Conservation (phyloP, 2,888 invertebrate species). For the Drosophila meridiana region DNA sequence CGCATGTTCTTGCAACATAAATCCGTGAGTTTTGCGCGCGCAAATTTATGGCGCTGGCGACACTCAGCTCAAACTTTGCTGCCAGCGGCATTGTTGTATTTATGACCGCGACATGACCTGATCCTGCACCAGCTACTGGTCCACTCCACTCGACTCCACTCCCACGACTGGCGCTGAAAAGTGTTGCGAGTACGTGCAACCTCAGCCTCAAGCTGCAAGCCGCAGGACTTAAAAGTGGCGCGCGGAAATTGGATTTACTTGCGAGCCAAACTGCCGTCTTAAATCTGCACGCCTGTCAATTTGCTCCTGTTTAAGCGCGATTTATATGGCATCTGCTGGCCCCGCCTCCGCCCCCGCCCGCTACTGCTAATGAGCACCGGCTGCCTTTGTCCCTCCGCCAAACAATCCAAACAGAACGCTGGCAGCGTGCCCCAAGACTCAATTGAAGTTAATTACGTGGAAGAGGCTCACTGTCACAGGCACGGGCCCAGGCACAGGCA, state of each 20-base stretch:
- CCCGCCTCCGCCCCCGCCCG: not conserved
- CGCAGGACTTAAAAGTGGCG: constrained; percentile 60
- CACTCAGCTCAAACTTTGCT: constrained; percentile 71
- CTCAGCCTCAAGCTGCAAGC: constrained; percentile 54
- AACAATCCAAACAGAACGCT: constrained; percentile 56
- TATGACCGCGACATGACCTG: constrained; percentile 84
- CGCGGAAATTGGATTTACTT: constrained; percentile 77
- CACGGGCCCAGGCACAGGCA: constrained; percentile 31
- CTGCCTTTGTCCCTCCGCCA: constrained; percentile 33
- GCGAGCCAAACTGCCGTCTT: constrained; percentile 54
- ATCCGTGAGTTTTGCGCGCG: constrained; percentile 78
- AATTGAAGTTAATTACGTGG: constrained; percentile 78
- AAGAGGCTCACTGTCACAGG: constrained; percentile 52
- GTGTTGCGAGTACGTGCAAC: constrained; percentile 78
- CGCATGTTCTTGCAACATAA: constrained; percentile 74
- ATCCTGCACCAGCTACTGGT: constrained; percentile 34
- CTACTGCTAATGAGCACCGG: constrained; percentile 63
- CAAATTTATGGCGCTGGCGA: constrained; percentile 81
- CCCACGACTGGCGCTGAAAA: constrained; percentile 48
- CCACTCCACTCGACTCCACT: not conserved
- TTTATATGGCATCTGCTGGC: constrained; percentile 54
- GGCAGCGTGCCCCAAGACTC: constrained; percentile 69
- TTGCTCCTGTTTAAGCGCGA: constrained; percentile 64
- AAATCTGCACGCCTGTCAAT: constrained; percentile 74
- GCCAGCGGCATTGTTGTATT: constrained; percentile 77